Percentiles rank a stretch among this genome's conserved stretches.
phyloP scores from a whole-genome alignment of 2,797 vertebrate genomes.

The Pantherophis alleghaniensis region DNA sequence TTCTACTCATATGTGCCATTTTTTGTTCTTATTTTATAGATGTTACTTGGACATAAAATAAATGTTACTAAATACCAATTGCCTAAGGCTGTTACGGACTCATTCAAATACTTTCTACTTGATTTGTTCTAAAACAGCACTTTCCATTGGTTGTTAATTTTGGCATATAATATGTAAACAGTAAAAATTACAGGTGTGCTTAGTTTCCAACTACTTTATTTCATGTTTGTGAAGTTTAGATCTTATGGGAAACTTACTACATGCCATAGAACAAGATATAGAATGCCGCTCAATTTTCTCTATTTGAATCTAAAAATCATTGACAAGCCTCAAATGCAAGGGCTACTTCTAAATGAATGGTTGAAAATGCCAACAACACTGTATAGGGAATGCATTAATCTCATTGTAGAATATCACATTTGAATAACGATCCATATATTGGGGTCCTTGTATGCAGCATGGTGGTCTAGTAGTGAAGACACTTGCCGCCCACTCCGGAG shows the following conservation, averaged over 20 bases:
- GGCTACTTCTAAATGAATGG: not conserved
- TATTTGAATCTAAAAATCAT: not conserved
- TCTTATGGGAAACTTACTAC: not conserved
- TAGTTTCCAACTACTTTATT: not conserved
- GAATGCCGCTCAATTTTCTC: not conserved
- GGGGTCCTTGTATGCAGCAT: not conserved
- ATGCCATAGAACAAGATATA: not conserved
- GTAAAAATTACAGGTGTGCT: not conserved
- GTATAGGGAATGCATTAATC: not conserved
- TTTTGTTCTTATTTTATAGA: not conserved
- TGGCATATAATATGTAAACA: not conserved
- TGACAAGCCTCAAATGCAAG: not conserved
- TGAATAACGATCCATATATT: not conserved
- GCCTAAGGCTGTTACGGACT: not conserved
- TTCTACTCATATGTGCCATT: not conserved
- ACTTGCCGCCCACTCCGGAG: not conserved
- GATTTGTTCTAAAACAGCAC: not conserved
- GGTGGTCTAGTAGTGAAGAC: not conserved
- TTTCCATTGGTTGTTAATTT: not conserved
- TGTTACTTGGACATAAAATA: not conserved
- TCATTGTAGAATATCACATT: not conserved
- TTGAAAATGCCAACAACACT: not conserved
- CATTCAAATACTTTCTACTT: not conserved
- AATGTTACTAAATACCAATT: not conserved
- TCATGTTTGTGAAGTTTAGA: not conserved